Percentiles rank a stretch among this genome's conserved stretches.
These are phyloP conservation scores for Chionodraco myersi DNA, from an alignment of 2,113 vertebrate species.

Conservation along the genomic window DNA sequence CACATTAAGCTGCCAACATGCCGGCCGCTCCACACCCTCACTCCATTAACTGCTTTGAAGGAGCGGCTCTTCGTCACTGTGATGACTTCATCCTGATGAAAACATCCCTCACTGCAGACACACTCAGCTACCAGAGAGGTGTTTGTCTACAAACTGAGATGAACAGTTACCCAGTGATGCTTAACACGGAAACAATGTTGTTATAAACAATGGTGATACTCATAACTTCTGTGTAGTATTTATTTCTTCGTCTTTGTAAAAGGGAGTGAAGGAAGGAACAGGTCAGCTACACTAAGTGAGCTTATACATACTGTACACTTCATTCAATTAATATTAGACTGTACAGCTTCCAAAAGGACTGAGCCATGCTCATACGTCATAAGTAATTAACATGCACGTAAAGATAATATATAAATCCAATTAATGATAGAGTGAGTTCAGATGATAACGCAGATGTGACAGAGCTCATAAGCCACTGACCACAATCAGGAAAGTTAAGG, in stretches of 20 bases:
- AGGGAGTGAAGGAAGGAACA: not conserved
- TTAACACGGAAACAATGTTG: not conserved
- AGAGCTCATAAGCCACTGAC: too few relatives aligned
- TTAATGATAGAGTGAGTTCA: conserved; percentile 7
- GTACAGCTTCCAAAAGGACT: not conserved
- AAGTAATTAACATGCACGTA: not conserved
- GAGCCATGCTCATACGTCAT: not conserved
- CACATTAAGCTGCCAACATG: conserved; percentile 6
- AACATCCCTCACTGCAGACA: conserved; percentile 1
- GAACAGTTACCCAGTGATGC: not conserved
- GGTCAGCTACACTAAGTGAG: not conserved
- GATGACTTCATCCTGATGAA: conserved; percentile 49
- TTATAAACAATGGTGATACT: not conserved
- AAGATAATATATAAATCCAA: not conserved
- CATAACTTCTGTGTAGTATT: not conserved
- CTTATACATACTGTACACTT: not conserved
- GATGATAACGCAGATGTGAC: not conserved
- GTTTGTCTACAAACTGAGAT: not conserved
- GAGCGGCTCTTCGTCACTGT: conserved; percentile 40
- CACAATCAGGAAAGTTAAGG: too few relatives aligned
- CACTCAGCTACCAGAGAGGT: not conserved
- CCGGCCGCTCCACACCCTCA: not conserved
- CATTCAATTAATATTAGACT: not conserved
- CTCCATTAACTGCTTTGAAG: conserved; percentile 17
- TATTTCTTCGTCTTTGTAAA: not conserved